These are phyloP conservation scores for Isichthys henryi DNA, from an alignment of 2,113 vertebrate species.

Conservation along the genomic window DNA sequence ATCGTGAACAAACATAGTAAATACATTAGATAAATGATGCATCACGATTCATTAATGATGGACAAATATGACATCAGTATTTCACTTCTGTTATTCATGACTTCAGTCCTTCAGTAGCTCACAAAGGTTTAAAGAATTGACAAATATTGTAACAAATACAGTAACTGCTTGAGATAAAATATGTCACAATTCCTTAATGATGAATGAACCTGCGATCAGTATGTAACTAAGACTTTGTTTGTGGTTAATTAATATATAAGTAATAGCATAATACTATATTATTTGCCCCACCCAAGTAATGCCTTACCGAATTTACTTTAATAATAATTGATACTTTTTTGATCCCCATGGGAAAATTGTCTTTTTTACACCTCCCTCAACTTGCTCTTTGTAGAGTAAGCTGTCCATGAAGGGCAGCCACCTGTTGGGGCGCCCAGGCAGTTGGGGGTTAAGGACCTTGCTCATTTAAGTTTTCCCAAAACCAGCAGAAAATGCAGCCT, in stretches of 20 bases:
- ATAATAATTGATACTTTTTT: too few relatives aligned
- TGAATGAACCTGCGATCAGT: background rate
- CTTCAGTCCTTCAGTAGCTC: background rate
- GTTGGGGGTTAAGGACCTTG: too few relatives aligned
- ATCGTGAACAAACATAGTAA: background rate
- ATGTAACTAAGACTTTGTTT: background rate
- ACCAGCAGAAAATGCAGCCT: background rate
- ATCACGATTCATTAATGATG: background rate
- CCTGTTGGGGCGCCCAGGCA: too few relatives aligned
- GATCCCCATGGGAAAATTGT: too few relatives aligned
- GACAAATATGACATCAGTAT: too few relatives aligned
- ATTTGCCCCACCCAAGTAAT: background rate
- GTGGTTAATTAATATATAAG: background rate
- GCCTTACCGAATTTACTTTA: too few relatives aligned
- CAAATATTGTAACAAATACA: too few relatives aligned
- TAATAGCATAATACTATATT: background rate
- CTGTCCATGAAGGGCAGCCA: too few relatives aligned
- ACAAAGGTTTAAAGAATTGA: background rate
- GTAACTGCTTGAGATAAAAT: too few relatives aligned
- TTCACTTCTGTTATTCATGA: background rate
- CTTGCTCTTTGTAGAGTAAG: too few relatives aligned
- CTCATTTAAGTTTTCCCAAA: background rate
- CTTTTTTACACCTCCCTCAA: too few relatives aligned
- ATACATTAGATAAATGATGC: background rate
- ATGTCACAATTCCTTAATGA: background rate